Percentiles rank a stretch among this genome's conserved stretches.
Conservation (phyloP, 2,113 vertebrate genomes). For the Tragelaphus imberbis region DNA sequence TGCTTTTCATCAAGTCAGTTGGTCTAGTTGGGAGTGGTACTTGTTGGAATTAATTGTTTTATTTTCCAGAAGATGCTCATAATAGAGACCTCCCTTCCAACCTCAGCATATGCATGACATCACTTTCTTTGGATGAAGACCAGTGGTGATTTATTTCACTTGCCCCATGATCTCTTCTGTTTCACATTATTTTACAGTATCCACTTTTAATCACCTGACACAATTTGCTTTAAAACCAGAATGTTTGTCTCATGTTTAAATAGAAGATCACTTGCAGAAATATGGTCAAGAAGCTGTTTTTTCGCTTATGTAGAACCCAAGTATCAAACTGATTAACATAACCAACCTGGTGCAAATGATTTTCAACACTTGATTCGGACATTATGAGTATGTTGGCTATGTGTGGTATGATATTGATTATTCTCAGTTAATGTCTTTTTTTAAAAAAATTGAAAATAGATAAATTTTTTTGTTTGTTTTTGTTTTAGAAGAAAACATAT, state of each 20-base stretch:
- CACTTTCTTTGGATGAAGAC: background rate
- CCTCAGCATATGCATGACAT: background rate
- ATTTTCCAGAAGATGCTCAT: background rate
- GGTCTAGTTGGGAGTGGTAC: background rate
- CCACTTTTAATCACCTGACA: background rate
- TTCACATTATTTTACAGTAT: background rate
- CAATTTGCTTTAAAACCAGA: background rate
- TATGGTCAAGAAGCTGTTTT: background rate
- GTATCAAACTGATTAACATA: background rate
- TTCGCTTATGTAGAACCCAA: background rate
- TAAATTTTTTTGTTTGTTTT: background rate
- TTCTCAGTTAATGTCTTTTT: background rate
- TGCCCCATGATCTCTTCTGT: background rate
- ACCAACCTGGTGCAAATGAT: background rate
- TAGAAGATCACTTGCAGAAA: background rate
- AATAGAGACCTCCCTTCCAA: background rate
- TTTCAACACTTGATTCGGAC: background rate
- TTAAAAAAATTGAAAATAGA: background rate
- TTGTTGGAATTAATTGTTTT: background rate
- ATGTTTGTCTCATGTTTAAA: background rate
- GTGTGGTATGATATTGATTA: background rate
- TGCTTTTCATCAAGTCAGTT: background rate
- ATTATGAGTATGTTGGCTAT: background rate
- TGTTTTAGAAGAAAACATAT: background rate
- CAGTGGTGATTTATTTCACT: background rate